Percentiles rank a stretch among this genome's conserved stretches.
Conservation (phyloP, 2,113 vertebrate genomes). For the Pardalotus punctatus region DNA sequence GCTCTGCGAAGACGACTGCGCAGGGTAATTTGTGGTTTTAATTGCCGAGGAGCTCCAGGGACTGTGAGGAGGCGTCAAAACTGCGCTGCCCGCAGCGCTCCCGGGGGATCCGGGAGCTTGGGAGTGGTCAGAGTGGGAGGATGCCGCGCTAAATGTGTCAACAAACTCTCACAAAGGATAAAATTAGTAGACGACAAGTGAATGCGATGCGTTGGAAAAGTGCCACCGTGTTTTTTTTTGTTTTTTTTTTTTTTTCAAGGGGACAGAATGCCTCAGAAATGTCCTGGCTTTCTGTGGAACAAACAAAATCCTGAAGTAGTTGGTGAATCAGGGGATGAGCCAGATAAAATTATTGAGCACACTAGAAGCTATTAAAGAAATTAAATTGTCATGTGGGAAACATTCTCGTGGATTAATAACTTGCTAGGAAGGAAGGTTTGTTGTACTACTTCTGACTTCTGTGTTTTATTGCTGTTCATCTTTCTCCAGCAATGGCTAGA, state of each 20-base stretch:
- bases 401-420: not conserved
- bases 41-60: not conserved
- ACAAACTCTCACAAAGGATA: not conserved
- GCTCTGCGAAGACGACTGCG: rapidly evolving
- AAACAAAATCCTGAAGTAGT: not conserved
- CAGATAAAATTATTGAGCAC: not conserved
- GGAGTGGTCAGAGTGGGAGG: rapidly evolving
- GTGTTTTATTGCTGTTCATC: not conserved
- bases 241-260: not conserved
- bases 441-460: not conserved
- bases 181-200: not conserved
- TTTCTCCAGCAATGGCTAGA: not conserved
- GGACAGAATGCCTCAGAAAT: not conserved
- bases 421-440: not conserved
- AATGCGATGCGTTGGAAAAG: not conserved
- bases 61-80: not conserved
- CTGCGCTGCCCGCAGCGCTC: rapidly evolving
- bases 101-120: rapidly evolving
- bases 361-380: not conserved
- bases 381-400: not conserved
- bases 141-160: rapidly evolving
- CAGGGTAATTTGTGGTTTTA: not conserved
- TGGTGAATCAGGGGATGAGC: not conserved
- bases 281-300: not conserved
- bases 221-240: not conserved